Base-by-base conservation (phyloP, 2,113 vertebrate genomes). In the Ptilorrhoa leucosticta region DNA sequence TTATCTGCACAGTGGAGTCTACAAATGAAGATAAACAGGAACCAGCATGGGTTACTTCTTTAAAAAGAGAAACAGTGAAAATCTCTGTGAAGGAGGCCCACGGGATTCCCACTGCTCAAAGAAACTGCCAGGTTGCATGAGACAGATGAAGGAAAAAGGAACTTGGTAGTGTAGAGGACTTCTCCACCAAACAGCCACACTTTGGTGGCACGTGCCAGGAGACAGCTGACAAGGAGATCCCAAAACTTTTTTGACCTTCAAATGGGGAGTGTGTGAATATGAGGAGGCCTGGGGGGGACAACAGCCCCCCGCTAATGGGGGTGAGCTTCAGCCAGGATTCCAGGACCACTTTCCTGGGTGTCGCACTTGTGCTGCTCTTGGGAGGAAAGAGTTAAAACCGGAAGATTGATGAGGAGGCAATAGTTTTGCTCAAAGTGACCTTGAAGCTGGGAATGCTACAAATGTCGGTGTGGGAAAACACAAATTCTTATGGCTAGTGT, bases 351-450 rank as follows among this genome's bases (percentile, higher is more conserved):
- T 57, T n/a, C 16, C 51, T 63, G 35, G 42, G 22, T 75, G n/a
- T 71, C 20, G 17, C 24, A 3, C 45, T 61, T 1, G 1, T 22
- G 42, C 40, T 14, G 15, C 21, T 76, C 44, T 58, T 31, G 44
- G 44, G 31, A 58, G 5, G 9, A 60, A 77, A 68, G 45, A 27
- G 31, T 58, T 51, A 44, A 68, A 86, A 27, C 21, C 2, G 2
- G 26, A 58, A 68, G 6, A 22, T 9, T 45, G 27, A 37, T 0
- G 0, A 37, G 27, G 37, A 22, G 22, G 37, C 9, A 68, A 19
- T 27, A 19, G 27, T 60, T 44, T 51, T 37, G 44, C 39, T 69
- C 53, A 19, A 77, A 51, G 24, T n/a, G 28, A 47, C 23, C 27
- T 69, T 51, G 33, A 60, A 68, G 14, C 22, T 77, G 45, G 44